Base-by-base conservation (phyloP, 2,113 vertebrate species). In the Etheostoma spectabile region DNA sequence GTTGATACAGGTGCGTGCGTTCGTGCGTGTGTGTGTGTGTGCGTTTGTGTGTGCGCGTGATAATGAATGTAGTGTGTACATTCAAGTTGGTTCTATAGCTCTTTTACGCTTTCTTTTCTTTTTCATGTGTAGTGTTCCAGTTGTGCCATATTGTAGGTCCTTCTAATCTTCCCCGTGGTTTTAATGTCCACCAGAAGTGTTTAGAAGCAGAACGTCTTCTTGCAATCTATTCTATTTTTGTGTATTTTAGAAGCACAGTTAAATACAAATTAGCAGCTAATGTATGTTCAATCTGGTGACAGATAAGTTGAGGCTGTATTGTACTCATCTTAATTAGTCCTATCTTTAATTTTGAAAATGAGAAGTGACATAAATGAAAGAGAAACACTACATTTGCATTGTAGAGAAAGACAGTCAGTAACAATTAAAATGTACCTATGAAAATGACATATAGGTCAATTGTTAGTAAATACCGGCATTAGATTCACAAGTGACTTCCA, bases 1-100 rank as follows among this genome's bases (percentile, higher is more conserved):
- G 89, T 81, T 83, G 81, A 95, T 92, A 85, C 94, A 95, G 96
- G 97, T 98, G 95, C 15, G 83, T 87, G 46, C 80, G 33, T 52
- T 16, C 22, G n/a, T n/a, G 6, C 52, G 12, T 22, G 55, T 59
- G 22, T 56, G 67, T 27, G 56, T 24, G 62, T n/a, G n/a, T n/a
- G n/a, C n/a, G n/a, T n/a, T n/a, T 24, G n/a, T 3, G 52, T 10
- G 52, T 22, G 52, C 22, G 21, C 22, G 52, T 8, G 35, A 38
- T 38, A 38, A 10, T 51, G 52, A 4, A 10, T 24, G 53, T 55
- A 10, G 42, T 46, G 42, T 46, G n/a, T 27, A 24, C 30, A 59
- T 42, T 42, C 38, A 42, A 42, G 38, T 42, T 42, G 38, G 38
- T 11, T 42, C 38, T 42, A 42, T 42, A 42, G 24, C 11, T 52